A percentile compares a stretch with the other conserved stretches of the same genome.
phyloP scores from a whole-genome alignment of 2,113 vertebrate genomes.

The Thalassarche chlororhynchos region DNA sequence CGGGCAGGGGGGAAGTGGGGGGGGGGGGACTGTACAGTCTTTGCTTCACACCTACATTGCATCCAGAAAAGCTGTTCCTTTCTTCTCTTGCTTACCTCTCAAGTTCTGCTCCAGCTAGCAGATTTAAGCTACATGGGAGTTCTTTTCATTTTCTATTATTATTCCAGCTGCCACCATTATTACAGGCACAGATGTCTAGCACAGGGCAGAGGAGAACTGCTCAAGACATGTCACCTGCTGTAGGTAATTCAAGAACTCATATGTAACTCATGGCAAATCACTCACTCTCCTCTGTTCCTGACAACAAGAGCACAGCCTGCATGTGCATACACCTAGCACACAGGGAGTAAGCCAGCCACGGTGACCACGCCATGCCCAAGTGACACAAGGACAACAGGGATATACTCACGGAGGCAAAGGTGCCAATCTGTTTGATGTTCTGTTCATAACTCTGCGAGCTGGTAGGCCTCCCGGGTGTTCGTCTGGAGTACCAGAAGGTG shows the following conservation, averaged over 20 bases:
- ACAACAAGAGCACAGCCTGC: neutral
- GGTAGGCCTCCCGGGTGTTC: conserved; percentile 83
- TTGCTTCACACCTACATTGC: neutral
- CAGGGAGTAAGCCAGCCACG: neutral
- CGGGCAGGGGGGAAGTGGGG: rapidly evolving
- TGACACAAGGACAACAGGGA: neutral
- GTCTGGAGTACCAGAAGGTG: conserved; percentile 85
- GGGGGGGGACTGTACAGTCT: neutral
- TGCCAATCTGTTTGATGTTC: conserved; percentile 88
- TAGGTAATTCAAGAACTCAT: neutral
- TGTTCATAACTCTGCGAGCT: conserved; percentile 86
- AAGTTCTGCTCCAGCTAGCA: neutral
- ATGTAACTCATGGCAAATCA: neutral
- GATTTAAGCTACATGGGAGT: neutral
- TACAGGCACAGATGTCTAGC: neutral
- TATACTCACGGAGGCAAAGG: conserved; percentile 85
- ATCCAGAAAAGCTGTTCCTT: neutral
- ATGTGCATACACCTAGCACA: neutral
- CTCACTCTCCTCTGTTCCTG: neutral
- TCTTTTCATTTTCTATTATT: neutral
- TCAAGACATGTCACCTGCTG: neutral
- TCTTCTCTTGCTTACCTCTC: neutral
- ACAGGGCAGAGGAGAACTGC: neutral
- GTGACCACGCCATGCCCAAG: neutral
- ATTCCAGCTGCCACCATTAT: neutral